A percentile compares a stretch with the other conserved stretches of the same genome.
phyloP scores from a whole-genome alignment of 2,797 vertebrate genomes.

The Carapus acus region DNA sequence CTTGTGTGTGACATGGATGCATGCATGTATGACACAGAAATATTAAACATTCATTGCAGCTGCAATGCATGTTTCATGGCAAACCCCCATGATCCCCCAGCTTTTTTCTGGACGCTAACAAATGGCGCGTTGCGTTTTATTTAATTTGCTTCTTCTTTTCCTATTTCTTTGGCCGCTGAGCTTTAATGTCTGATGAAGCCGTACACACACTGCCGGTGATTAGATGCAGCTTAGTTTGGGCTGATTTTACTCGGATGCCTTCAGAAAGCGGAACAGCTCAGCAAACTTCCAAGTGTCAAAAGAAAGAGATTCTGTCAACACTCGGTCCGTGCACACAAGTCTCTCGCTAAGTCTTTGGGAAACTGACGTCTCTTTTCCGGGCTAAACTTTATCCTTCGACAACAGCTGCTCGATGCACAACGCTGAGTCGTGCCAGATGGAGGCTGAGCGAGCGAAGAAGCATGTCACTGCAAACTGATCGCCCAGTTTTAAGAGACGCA shows the following conservation, averaged over 20 bases:
- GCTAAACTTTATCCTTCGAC: background rate
- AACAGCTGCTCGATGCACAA: background rate
- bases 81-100: background rate
- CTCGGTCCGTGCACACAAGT: background rate
- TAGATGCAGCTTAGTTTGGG: constrained; percentile 11
- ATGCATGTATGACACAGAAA: too few relatives aligned
- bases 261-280: background rate
- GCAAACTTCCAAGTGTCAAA: background rate
- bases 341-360: background rate
- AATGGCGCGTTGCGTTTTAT: constrained; percentile 13
- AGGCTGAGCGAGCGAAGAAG: too few relatives aligned
- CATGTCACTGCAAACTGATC: too few relatives aligned
- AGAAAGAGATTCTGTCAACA: background rate
- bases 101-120: constrained; percentile 29
- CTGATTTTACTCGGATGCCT: constrained; percentile 2
- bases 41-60: too few relatives aligned
- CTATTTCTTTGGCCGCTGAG: too few relatives aligned
- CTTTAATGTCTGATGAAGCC: constrained; percentile 8
- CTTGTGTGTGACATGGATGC: too few relatives aligned
- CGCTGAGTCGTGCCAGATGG: too few relatives aligned
- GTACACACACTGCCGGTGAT: background rate
- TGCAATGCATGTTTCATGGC: background rate
- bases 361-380: background rate
- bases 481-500: too few relatives aligned
- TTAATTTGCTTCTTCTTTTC: constrained; percentile 16